These are phyloP conservation scores for Platichthys flesus DNA, from an alignment of 2,113 vertebrate genomes.

Conservation along the genomic window DNA sequence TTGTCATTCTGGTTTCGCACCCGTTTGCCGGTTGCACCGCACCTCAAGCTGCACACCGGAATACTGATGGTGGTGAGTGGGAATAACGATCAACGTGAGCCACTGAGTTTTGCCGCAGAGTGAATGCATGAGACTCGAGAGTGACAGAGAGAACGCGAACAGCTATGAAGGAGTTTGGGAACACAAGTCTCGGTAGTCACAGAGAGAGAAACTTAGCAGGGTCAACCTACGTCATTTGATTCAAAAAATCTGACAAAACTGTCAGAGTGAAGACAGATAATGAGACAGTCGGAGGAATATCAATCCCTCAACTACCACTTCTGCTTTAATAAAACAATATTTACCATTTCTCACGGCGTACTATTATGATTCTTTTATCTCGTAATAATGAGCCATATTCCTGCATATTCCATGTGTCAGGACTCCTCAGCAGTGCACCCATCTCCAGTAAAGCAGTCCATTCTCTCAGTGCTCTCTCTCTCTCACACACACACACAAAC, in stretches of 20 bases:
- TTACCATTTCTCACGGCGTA: not conserved
- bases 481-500: not conserved
- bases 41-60: constrained; percentile 54
- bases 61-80: constrained; percentile 65
- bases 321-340: not conserved
- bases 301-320: not conserved
- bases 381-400: constrained; percentile 37
- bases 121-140: constrained; percentile 31
- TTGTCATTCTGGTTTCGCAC: constrained; percentile 69
- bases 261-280: not conserved
- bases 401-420: constrained; percentile 39
- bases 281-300: not conserved
- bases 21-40: constrained; percentile 45
- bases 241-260: not conserved
- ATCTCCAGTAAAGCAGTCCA: constrained; percentile 1
- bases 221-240: not conserved
- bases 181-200: not conserved
- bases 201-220: not conserved
- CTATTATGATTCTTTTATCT: constrained; percentile 14
- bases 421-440: constrained; percentile 13
- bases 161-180: not conserved
- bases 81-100: constrained; percentile 50
- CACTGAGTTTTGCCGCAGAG: constrained; percentile 30
- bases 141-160: not conserved
- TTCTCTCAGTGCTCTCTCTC: constrained; percentile 20